Base-by-base conservation (phyloP, 2,113 vertebrate genomes). In the Nothoprocta perdicaria region DNA sequence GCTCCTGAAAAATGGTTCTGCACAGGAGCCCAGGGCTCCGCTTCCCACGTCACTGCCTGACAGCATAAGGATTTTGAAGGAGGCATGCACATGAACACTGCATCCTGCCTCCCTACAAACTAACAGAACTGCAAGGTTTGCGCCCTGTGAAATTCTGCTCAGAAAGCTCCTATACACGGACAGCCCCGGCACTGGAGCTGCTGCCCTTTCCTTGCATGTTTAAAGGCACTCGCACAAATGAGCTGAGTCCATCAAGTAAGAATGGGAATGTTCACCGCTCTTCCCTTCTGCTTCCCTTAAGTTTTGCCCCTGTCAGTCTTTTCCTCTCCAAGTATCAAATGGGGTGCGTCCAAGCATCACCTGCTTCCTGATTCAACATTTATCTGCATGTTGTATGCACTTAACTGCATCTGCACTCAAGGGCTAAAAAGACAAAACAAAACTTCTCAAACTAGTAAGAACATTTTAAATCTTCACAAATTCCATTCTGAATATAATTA, bases 231-330 rank as follows among this genome's bases (percentile, higher is more conserved):
- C 2, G 0, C 50, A 85, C 55, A 88, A 57, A 50, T 40, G 24
- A 85, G 57, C 53, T 81, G 80, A 57, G 40, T 61, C 21, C 38
- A 53, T 50, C 33, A 66, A 46, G 6, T 26, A 86, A 79, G 58
- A 93, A 81, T 43, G 77, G 74, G 82, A 94, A 86, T 0, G 15
- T 53, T 80, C 69, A 63, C 73, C 84, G 91, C 22, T 86, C 86
- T 60, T 38, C 6, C 35, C 41, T 88, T 80, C 74, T 81, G 45
- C 31, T 82, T 83, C 45, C 8, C 85, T 38, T 14, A 58, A n/a
- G 48, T 79, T 67, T 31, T 68, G 53, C 48, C n/a, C 80, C 35
- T 53, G 73, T 38, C 80, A 83, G 31, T 60, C 62, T 89, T 71
- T 66, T 73, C 66, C 58, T 62, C 50, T 66, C 8, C 41, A 82